These are phyloP conservation scores for Mesocricetus auratus DNA, from an alignment of 2,113 vertebrate genomes.

Conservation along the genomic window DNA sequence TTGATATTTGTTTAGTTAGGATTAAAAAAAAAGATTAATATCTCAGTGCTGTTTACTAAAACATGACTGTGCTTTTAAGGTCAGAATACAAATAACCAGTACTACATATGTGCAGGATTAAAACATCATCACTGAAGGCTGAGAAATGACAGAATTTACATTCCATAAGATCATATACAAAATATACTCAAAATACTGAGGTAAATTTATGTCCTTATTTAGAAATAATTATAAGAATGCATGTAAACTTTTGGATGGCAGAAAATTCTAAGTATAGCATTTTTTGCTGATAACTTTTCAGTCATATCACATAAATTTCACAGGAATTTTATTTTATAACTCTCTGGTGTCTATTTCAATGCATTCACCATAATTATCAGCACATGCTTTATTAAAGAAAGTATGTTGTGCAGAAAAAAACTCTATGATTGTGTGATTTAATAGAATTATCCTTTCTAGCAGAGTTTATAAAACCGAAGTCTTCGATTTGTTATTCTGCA, in stretches of 20 bases:
- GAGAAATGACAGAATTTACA: conserved; percentile 1
- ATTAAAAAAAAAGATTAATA: neutral
- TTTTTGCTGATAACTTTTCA: neutral
- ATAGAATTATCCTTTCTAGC: neutral
- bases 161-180: neutral
- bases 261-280: neutral
- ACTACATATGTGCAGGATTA: neutral
- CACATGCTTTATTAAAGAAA: neutral
- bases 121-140: neutral
- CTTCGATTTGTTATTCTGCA: neutral
- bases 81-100: neutral
- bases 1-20: neutral
- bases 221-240: neutral
- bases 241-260: neutral
- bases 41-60: neutral
- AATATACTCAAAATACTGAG: neutral
- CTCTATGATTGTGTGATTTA: conserved; percentile 40
- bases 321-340: neutral
- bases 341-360: neutral
- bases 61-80: neutral
- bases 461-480: conserved; percentile 30
- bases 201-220: conserved; percentile 5
- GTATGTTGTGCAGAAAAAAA: neutral
- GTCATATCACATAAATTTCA: neutral
- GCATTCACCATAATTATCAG: neutral